A percentile compares a stretch with the other conserved stretches of the same genome.
Evolutionary conservation across 2,113 vertebrate species (phyloP).

Genomic region (Forbesichthys agassizii): DNA sequence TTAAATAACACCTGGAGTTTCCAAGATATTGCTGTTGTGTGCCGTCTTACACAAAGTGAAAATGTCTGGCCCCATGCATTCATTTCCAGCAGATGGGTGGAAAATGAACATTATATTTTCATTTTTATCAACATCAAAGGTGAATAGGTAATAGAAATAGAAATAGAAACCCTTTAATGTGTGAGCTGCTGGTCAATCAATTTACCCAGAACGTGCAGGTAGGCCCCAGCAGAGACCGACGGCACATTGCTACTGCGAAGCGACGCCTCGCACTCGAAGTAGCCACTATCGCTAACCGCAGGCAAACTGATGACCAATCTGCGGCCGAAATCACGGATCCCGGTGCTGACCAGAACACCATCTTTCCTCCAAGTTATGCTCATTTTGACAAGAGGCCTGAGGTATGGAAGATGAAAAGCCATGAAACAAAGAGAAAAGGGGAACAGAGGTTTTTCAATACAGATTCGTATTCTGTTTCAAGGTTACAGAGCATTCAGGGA

Average conservation of each 20-base stretch:
- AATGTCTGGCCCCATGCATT: too few relatives aligned
- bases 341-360: constrained; percentile 76
- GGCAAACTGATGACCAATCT: constrained; percentile 88
- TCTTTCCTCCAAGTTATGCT: constrained; percentile 93
- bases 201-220: constrained; percentile 86
- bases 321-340: constrained; percentile 89
- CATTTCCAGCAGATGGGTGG: too few relatives aligned
- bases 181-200: neutral
- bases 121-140: too few relatives aligned
- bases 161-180: neutral
- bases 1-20: too few relatives aligned
- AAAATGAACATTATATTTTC: too few relatives aligned
- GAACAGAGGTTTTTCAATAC: constrained; percentile 47
- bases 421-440: constrained; percentile 9
- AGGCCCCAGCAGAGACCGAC: constrained; percentile 80
- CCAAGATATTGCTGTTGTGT: too few relatives aligned
- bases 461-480: constrained; percentile 68
- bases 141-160: too few relatives aligned
- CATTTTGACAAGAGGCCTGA: constrained; percentile 92
- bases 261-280: constrained; percentile 90
- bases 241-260: constrained; percentile 91
- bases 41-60: too few relatives aligned
- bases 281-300: constrained; percentile 81
- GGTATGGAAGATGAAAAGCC: constrained; percentile 19
- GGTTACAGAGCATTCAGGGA: constrained; percentile 51